Evolutionary conservation across 2,888 invertebrate species (phyloP).

Genomic region (Bombylius discolor): DNA sequence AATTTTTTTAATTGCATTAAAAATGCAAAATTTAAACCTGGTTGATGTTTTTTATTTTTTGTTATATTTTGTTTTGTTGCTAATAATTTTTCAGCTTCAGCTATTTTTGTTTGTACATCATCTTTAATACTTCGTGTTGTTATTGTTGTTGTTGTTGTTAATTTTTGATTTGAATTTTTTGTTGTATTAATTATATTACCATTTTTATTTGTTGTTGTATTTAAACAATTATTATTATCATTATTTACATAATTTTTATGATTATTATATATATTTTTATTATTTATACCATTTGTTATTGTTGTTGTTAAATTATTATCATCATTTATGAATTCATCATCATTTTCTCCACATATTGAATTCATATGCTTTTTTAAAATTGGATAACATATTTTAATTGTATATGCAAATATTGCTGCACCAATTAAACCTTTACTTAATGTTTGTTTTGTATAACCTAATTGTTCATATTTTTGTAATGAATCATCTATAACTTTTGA

Average conservation of each 20-base stretch:
- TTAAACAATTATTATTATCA: slow-evolving; percentile 15
- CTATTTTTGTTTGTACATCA: slow-evolving; percentile 25
- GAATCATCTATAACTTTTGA: slow-evolving; percentile 51
- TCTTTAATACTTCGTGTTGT: slow-evolving; percentile 13
- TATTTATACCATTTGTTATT: slow-evolving; percentile 7
- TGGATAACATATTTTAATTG: slow-evolving; percentile 50
- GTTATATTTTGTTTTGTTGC: slow-evolving; percentile 16
- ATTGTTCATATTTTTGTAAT: slow-evolving; percentile 40
- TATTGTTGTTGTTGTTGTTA: slow-evolving; percentile 10
- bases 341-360: background rate
- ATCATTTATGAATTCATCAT: background rate
- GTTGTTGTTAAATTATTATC: slow-evolving; percentile 13
- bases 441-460: slow-evolving; percentile 42
- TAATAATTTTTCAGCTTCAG: slow-evolving; percentile 30
- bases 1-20: slow-evolving; percentile 63
- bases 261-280: slow-evolving; percentile 1
- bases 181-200: slow-evolving; percentile 9
- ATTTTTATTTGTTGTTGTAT: slow-evolving; percentile 17
- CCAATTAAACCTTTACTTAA: slow-evolving; percentile 49
- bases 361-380: slow-evolving; percentile 37
- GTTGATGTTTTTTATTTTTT: slow-evolving; percentile 27
- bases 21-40: slow-evolving; percentile 65
- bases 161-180: slow-evolving; percentile 5
- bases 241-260: slow-evolving; percentile 1
- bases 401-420: slow-evolving; percentile 44